Conservation (phyloP, 2,888 invertebrate genomes). For the Dascillus cervinus region DNA sequence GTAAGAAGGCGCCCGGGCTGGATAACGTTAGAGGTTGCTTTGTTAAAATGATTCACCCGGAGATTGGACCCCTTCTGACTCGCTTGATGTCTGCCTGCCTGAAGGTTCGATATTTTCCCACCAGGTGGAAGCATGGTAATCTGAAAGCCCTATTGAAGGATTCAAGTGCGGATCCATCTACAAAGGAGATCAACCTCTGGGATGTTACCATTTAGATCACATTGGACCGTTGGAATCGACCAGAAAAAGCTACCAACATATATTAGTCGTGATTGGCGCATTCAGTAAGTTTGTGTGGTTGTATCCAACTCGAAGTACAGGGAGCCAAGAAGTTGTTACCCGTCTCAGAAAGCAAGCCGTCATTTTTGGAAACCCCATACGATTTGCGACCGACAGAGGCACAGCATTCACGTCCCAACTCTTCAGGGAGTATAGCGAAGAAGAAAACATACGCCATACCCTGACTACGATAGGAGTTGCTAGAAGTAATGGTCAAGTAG, state of each 20-base stretch:
- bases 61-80: too few relatives aligned
- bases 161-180: too few relatives aligned
- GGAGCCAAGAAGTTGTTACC: constrained; percentile 8
- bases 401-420: constrained; percentile 15
- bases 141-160: too few relatives aligned
- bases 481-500: constrained; percentile 10
- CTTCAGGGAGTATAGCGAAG: constrained; percentile 10
- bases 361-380: constrained; percentile 16
- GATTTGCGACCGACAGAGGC: constrained; percentile 16
- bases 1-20: too few relatives aligned
- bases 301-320: constrained; percentile 9
- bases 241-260: constrained; percentile 24
- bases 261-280: constrained; percentile 28
- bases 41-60: too few relatives aligned
- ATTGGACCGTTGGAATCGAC: constrained; percentile 28
- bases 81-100: too few relatives aligned
- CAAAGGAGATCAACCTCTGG: too few relatives aligned
- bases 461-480: constrained; percentile 9
- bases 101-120: too few relatives aligned
- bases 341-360: constrained; percentile 10
- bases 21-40: too few relatives aligned
- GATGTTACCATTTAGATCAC: too few relatives aligned
- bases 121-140: too few relatives aligned
- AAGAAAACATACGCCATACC: constrained; percentile 10
- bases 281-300: constrained; percentile 15